A percentile compares a stretch with the other conserved stretches of the same genome.
Evolutionary conservation across 2,797 vertebrate species (phyloP).

Genomic region (Lycodopsis pacificus): DNA sequence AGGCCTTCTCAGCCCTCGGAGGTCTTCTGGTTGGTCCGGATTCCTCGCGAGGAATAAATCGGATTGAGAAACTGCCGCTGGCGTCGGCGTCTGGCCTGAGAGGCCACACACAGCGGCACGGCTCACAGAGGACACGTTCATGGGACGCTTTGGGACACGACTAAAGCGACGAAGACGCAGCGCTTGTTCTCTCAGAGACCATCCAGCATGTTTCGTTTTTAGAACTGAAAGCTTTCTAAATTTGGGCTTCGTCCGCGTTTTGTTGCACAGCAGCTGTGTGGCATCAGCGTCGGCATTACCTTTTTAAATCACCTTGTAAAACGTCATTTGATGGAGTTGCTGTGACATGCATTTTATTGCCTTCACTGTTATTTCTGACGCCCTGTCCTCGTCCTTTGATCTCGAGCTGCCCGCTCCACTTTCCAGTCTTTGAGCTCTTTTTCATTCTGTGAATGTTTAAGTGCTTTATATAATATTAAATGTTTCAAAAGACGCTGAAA

Average conservation of each 20-base stretch:
- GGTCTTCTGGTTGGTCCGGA: constrained; percentile 45
- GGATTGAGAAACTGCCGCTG: constrained; percentile 46
- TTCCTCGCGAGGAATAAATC: constrained; percentile 52
- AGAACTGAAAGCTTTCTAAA: not conserved
- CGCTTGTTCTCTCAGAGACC: not conserved
- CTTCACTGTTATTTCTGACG: constrained; percentile 8
- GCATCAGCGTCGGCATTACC: not conserved
- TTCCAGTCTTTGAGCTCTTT: constrained; percentile 28
- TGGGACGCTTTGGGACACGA: not conserved
- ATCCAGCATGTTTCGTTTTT: not conserved
- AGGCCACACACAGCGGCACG: constrained; percentile 43
- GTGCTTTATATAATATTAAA: constrained; percentile 18
- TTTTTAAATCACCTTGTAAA: constrained; percentile 42
- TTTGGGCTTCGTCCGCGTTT: constrained; percentile 8
- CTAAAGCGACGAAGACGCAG: not conserved
- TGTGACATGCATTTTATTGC: constrained; percentile 34
- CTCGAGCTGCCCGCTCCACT: not conserved
- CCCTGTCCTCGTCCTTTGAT: constrained; percentile 33
- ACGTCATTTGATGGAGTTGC: constrained; percentile 42
- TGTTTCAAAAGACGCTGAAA: constrained; percentile 8
- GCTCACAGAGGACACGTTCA: constrained; percentile 35
- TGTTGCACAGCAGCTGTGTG: constrained; percentile 23
- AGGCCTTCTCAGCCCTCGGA: constrained; percentile 26
- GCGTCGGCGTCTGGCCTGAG: constrained; percentile 38
- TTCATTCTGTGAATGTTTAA: constrained; percentile 32